phyloP scores from a whole-genome alignment of 1,140 invertebrate genomes.

The Penaeus vannamei region DNA sequence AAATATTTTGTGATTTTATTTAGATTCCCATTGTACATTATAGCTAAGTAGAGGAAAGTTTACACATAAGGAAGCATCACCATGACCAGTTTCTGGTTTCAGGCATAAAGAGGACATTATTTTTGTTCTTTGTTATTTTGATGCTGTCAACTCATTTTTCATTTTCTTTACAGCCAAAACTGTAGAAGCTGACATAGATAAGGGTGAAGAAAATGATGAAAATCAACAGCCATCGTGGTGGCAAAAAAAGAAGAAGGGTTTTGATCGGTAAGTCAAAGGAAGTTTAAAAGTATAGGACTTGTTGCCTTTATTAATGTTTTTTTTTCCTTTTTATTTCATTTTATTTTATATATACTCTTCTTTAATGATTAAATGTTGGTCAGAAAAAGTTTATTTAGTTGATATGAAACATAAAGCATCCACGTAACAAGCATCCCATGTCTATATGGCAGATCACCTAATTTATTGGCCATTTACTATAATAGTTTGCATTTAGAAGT shows the following conservation, averaged over 20 bases:
- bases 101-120: too few relatives aligned
- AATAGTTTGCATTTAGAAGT: too few relatives aligned
- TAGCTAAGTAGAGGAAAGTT: constrained; percentile 6
- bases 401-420: too few relatives aligned
- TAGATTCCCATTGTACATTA: constrained; percentile 3
- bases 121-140: too few relatives aligned
- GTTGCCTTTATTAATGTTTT: neutral
- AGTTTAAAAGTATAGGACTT: too few relatives aligned
- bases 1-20: constrained; percentile 12
- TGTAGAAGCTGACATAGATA: constrained; percentile 86
- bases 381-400: too few relatives aligned
- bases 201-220: constrained; percentile 79
- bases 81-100: too few relatives aligned
- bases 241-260: constrained; percentile 85
- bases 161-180: constrained; percentile 77
- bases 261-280: constrained; percentile 77
- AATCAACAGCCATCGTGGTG: constrained; percentile 85
- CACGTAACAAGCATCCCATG: too few relatives aligned
- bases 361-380: too few relatives aligned
- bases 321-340: neutral
- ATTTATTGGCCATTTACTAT: too few relatives aligned
- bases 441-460: too few relatives aligned
- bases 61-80: neutral
- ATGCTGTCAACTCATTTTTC: constrained; percentile 12
- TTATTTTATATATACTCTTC: too few relatives aligned